Base-by-base conservation (phyloP, 2,888 invertebrate species). In the Pseudococcus jackbeardsleyi region DNA sequence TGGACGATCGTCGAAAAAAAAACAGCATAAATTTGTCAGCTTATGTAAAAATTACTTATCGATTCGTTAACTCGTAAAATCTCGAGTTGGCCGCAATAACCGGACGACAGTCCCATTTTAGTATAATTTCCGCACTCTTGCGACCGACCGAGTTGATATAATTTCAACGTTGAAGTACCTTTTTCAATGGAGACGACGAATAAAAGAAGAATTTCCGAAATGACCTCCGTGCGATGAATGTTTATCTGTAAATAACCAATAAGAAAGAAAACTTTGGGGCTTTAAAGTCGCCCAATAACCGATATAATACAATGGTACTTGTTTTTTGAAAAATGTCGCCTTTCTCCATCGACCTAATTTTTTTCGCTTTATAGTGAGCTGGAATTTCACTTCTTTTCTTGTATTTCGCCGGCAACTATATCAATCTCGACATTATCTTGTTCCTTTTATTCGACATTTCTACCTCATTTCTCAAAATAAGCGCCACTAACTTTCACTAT, bases 371-470 rank as follows among this genome's bases (percentile, higher is more conserved):
- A 59, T n/a, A 50, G 26, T 33, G 26, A 33, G 26, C 26, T 33
- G 26, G 26, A 46, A 54, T 17, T 79, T 79, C 79, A 79, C 79
- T 79, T 79, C 79, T 79, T 72, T 72, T 79, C 79, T 39, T 79
- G 42, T 79, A 79, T 79, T 79, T 79, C 79, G 39, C 79, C 79
- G 79, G 79, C 42, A 42, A 79, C 79, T 79, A 79, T 79, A 79
- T 79, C 79, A 79, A 79, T 79, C 79, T 79, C 79, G 79, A 79
- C 79, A 42, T 79, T 79, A 79, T 79, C 79, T 79, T 46, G 79
- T 79, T 79, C 26, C 79, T 39, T 79, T 79, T 46, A 42, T 79
- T 79, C 79, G 79, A 79, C 46, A 79, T 79, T 79, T 79, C 79
- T 79, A 42, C 46, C 79, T 79, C 79, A 79, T 79, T 79, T 79